Evolutionary conservation across 1,140 invertebrate species (phyloP).

Genomic region (Vanessa atalanta): DNA sequence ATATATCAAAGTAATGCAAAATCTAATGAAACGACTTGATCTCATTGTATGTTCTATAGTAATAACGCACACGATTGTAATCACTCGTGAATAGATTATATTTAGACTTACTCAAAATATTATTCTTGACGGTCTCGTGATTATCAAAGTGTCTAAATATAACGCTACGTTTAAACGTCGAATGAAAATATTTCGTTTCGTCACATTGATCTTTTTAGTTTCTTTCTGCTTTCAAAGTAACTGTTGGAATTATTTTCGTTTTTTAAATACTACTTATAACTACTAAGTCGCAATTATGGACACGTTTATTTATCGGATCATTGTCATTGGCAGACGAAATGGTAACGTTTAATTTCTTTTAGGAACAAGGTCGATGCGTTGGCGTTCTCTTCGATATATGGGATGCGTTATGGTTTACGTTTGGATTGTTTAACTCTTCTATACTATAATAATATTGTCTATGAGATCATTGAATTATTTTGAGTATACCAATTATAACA

Average conservation of each 20-base stretch:
- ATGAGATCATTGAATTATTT: no score
- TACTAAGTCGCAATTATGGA: background rate
- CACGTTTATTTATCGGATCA: background rate
- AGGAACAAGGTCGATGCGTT: background rate
- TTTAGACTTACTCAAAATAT: conserved; percentile 29
- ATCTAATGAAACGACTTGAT: no score
- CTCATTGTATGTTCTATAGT: no score
- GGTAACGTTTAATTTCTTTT: background rate
- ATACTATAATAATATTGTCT: no score
- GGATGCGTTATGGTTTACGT: background rate
- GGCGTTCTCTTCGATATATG: background rate
- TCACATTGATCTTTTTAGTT: background rate
- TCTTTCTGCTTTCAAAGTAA: background rate
- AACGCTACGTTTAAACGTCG: background rate
- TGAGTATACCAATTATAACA: no score
- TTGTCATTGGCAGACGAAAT: background rate
- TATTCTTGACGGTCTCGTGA: conserved; percentile 19
- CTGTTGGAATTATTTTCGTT: background rate
- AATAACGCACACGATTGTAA: background rate
- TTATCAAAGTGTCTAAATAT: conserved; percentile 21
- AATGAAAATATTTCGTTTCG: conserved; percentile 1
- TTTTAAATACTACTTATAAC: background rate
- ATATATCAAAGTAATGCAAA: no score
- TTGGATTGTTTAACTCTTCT: background rate
- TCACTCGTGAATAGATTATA: conserved; percentile 17